Percentiles rank a stretch among this genome's conserved stretches.
Conservation (phyloP, 2,888 invertebrate genomes). For the Pterostichus madidus region DNA sequence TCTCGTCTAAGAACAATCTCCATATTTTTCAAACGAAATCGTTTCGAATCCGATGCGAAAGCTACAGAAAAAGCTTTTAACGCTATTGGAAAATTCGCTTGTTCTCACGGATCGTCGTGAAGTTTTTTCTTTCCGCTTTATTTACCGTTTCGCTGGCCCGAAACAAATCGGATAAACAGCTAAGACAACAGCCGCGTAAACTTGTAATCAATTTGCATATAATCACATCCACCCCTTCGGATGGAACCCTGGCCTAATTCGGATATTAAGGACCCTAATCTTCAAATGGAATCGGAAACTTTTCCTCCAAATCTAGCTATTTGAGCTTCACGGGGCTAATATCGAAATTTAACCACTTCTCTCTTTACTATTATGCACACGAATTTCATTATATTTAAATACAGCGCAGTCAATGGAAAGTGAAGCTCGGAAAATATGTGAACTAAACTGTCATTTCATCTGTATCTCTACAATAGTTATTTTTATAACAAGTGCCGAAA, state of each 20-base stretch:
- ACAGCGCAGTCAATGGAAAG: no score
- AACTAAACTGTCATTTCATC: no score
- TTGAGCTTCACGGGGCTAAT: background rate
- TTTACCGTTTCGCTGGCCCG: conserved; percentile 51
- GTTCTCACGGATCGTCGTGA: conserved; percentile 30
- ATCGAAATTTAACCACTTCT: conserved; percentile 1
- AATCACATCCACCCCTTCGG: conserved; percentile 52
- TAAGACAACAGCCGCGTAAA: conserved; percentile 53
- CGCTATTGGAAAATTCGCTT: conserved; percentile 54
- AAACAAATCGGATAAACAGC: conserved; percentile 65
- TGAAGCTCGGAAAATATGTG: no score
- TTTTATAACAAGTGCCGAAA: no score
- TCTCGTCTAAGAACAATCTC: conserved; percentile 58
- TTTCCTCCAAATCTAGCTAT: background rate
- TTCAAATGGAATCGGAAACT: conserved; percentile 59
- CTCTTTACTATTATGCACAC: background rate
- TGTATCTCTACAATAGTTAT: no score
- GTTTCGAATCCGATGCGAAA: conserved; percentile 43
- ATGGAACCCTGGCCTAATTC: conserved; percentile 46
- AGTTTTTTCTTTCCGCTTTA: conserved; percentile 47
- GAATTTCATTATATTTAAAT: no score
- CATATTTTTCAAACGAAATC: conserved; percentile 60
- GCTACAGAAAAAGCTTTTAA: conserved; percentile 53
- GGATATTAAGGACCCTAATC: conserved; percentile 62
- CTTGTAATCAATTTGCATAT: conserved; percentile 66